These are phyloP conservation scores for Antitype chi DNA, from an alignment of 2,888 invertebrate genomes.

Conservation along the genomic window DNA sequence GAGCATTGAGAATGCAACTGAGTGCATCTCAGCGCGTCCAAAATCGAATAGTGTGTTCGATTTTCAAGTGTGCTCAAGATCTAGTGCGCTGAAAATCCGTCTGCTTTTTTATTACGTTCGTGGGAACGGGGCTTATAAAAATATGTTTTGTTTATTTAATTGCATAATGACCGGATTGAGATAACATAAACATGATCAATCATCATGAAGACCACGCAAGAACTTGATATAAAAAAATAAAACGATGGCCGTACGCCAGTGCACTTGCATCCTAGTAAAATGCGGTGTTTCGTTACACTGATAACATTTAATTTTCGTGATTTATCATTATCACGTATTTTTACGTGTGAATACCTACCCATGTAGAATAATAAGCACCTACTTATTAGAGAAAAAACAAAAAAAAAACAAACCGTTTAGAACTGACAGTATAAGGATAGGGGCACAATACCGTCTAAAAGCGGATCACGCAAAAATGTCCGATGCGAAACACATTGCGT, in stretches of 20 bases:
- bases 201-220: not conserved
- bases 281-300: slow-evolving; percentile 28
- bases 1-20: too few species aligned
- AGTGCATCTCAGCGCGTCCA: too few species aligned
- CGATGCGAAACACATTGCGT: slow-evolving; percentile 48
- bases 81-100: too few species aligned
- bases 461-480: slow-evolving; percentile 45
- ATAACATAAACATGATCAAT: slow-evolving; percentile 15
- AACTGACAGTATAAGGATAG: not conserved
- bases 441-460: slow-evolving; percentile 31
- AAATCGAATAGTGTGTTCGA: too few species aligned
- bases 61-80: too few species aligned
- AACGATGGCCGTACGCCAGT: slow-evolving; percentile 11
- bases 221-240: slow-evolving; percentile 12
- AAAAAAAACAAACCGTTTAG: not conserved
- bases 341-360: not conserved
- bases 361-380: too few species aligned
- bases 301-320: slow-evolving; percentile 27
- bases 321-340: slow-evolving; percentile 28
- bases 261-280: slow-evolving; percentile 9
- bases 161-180: not conserved
- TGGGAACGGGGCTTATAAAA: slow-evolving; percentile 1
- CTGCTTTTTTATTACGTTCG: too few species aligned
- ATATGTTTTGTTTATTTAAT: slow-evolving; percentile 11
- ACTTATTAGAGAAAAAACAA: not conserved